These are phyloP conservation scores for Cepphus grylle DNA, from an alignment of 2,113 vertebrate genomes.

Conservation along the genomic window DNA sequence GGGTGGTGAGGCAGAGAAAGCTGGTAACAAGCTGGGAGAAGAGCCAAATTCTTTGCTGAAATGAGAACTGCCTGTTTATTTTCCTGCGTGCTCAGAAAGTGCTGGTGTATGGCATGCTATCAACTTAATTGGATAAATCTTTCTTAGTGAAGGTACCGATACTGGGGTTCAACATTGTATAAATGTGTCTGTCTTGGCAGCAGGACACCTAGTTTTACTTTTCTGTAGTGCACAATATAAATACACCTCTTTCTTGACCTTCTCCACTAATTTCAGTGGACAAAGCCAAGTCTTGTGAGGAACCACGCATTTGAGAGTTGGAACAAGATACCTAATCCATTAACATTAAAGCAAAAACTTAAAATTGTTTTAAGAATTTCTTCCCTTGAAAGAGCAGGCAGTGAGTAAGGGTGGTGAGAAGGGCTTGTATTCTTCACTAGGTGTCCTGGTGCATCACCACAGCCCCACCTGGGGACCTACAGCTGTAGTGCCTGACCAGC, in stretches of 20 bases:
- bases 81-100: background rate
- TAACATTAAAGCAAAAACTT: background rate
- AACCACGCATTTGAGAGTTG: background rate
- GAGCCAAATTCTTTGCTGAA: background rate
- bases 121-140: background rate
- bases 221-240: background rate
- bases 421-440: background rate
- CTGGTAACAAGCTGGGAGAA: background rate
- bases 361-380: background rate
- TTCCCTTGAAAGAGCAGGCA: background rate
- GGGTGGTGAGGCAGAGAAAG: background rate
- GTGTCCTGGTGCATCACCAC: background rate
- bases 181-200: background rate
- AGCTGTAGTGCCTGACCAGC: background rate
- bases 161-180: accelerated
- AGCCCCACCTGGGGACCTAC: background rate
- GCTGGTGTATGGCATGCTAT: background rate
- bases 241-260: background rate
- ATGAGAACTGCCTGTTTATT: background rate
- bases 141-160: background rate
- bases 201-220: background rate
- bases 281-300: background rate
- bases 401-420: background rate
- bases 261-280: background rate
- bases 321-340: background rate